Conservation (phyloP, 2,888 invertebrate genomes). For the Hipparchia sbordonii region DNA sequence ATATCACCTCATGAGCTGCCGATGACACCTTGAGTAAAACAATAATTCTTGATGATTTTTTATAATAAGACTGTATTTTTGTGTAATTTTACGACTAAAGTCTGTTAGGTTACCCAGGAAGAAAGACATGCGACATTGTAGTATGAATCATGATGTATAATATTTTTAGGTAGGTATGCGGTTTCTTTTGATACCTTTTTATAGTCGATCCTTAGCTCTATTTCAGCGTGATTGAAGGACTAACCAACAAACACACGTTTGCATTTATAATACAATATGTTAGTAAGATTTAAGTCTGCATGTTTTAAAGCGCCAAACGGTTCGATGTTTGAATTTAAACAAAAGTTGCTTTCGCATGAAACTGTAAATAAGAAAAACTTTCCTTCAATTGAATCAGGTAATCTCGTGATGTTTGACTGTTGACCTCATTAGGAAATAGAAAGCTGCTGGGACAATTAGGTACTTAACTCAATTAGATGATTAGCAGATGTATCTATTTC, state of each 20-base stretch:
- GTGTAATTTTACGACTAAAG: no score
- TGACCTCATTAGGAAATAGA: constrained; percentile 21
- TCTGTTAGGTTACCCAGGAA: no score
- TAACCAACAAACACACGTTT: no score
- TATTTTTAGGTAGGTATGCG: no score
- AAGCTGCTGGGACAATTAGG: constrained; percentile 7
- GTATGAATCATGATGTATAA: no score
- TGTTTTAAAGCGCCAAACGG: no score
- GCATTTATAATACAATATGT: no score
- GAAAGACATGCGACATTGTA: no score
- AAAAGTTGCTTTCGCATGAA: background rate
- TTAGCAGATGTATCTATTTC: constrained; percentile 1
- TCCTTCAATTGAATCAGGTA: background rate
- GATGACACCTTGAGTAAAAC: constrained; percentile 86
- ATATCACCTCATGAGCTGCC: constrained; percentile 93
- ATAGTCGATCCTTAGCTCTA: no score
- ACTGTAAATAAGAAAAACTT: background rate
- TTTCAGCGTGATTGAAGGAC: no score
- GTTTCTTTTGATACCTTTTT: no score
- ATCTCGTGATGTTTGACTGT: constrained; percentile 9
- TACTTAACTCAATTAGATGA: constrained; percentile 12
- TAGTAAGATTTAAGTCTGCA: no score
- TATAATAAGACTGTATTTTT: background rate
- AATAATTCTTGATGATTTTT: background rate
- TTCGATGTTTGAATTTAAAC: background rate